Conservation (phyloP, 2,113 vertebrate species). For the Paedocypris sp. region DNA sequence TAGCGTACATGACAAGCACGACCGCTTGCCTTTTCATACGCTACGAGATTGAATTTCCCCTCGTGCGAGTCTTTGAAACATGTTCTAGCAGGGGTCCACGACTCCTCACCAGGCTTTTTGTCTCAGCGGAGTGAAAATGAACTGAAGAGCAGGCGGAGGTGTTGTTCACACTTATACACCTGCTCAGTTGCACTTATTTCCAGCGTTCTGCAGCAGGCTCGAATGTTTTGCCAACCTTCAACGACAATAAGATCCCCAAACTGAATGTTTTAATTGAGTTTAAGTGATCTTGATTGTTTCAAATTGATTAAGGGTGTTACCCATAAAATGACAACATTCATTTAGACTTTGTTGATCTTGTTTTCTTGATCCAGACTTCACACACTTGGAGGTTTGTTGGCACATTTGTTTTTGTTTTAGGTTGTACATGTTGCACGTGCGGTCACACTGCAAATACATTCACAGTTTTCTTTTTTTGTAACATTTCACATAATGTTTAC, state of each 20-base stretch:
- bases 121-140: background rate
- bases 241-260: background rate
- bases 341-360: too few species aligned
- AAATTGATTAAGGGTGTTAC: too few species aligned
- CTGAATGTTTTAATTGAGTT: too few species aligned
- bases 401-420: too few species aligned
- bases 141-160: background rate
- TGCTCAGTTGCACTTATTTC: conserved; percentile 6
- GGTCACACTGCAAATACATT: too few species aligned
- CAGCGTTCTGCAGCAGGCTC: background rate
- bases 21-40: background rate
- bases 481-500: too few species aligned
- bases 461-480: too few species aligned
- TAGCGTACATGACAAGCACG: background rate
- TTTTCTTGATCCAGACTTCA: too few species aligned
- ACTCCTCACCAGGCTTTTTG: background rate
- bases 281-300: too few species aligned
- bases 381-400: too few species aligned
- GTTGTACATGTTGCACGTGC: too few species aligned
- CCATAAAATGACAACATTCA: too few species aligned
- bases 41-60: background rate
- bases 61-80: background rate
- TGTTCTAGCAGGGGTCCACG: background rate
- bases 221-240: background rate
- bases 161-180: conserved; percentile 3